A percentile compares a stretch with the other conserved stretches of the same genome.
phyloP scores from a whole-genome alignment of 2,113 vertebrate species.

The Urocitellus parryii region DNA sequence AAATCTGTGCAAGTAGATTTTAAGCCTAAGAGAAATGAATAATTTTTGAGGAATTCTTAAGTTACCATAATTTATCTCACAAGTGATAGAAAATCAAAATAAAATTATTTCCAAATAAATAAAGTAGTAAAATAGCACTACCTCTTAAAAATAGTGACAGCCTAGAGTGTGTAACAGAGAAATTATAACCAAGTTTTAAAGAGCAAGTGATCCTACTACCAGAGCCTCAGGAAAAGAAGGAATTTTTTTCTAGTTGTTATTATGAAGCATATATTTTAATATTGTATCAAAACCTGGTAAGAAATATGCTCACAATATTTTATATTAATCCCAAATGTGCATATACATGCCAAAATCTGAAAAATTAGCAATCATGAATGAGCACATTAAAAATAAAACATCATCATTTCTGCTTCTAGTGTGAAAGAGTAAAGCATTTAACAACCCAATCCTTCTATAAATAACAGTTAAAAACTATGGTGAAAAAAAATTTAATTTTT shows the following conservation, averaged over 20 bases:
- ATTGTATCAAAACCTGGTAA: neutral
- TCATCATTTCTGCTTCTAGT: neutral
- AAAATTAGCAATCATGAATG: neutral
- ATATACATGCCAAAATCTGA: neutral
- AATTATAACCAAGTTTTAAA: neutral
- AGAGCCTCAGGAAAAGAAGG: neutral
- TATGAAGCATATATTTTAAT: neutral
- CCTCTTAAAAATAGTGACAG: neutral
- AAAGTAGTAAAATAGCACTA: neutral
- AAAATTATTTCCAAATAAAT: neutral
- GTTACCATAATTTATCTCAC: neutral
- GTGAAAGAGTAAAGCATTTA: neutral
- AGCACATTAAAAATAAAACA: conserved; percentile 17
- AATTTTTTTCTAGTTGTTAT: neutral
- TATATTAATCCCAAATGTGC: neutral
- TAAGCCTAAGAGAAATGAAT: neutral
- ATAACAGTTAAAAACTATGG: neutral
- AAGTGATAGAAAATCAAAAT: neutral
- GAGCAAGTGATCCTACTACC: neutral
- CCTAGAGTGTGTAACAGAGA: neutral
- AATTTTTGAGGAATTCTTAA: neutral
- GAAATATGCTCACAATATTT: neutral
- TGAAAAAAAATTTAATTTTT: too few species aligned
- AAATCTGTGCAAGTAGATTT: neutral
- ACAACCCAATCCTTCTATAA: neutral